Conservation (phyloP, 2,888 invertebrate genomes). For the Caenorhabditis sulstoni region DNA sequence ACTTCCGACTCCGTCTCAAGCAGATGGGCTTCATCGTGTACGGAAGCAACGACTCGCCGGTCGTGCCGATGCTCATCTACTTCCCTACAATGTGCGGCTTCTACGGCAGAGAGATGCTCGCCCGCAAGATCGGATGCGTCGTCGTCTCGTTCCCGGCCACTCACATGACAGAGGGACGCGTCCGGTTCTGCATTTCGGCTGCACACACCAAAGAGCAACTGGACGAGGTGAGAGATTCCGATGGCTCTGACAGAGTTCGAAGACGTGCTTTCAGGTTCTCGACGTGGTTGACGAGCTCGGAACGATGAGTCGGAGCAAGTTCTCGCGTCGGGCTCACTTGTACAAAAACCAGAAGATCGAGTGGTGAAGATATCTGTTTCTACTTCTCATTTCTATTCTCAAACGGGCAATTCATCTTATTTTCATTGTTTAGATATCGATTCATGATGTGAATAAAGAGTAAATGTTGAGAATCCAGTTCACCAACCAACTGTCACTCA, state of each 20-base stretch:
- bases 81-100: conserved; percentile 94
- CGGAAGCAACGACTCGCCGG: conserved; percentile 95
- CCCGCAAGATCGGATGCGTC: conserved; percentile 89
- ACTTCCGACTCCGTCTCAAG: conserved; percentile 84
- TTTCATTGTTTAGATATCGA: conserved; percentile 27
- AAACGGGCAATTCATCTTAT: conserved; percentile 30
- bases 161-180: conserved; percentile 90
- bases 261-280: conserved; percentile 63
- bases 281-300: conserved; percentile 72
- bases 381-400: conserved; percentile 6
- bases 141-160: conserved; percentile 99
- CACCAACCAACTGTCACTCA: too few species aligned
- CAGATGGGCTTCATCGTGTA: conserved; percentile 93
- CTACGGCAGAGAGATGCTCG: conserved; percentile 90
- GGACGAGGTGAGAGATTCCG: conserved; percentile 83
- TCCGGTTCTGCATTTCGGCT: conserved; percentile 94
- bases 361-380: conserved; percentile 61
- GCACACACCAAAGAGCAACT: conserved; percentile 94
- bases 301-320: conserved; percentile 72
- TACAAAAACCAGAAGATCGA: conserved; percentile 74
- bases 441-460: conserved; percentile 17
- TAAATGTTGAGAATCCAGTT: too few species aligned
- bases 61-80: conserved; percentile 95
- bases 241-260: neutral
- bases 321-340: conserved; percentile 73